Evolutionary conservation across 1,140 invertebrate species (phyloP), one percentile per base, ranked within the genome.

Genomic region (Augochlora pura): DNA sequence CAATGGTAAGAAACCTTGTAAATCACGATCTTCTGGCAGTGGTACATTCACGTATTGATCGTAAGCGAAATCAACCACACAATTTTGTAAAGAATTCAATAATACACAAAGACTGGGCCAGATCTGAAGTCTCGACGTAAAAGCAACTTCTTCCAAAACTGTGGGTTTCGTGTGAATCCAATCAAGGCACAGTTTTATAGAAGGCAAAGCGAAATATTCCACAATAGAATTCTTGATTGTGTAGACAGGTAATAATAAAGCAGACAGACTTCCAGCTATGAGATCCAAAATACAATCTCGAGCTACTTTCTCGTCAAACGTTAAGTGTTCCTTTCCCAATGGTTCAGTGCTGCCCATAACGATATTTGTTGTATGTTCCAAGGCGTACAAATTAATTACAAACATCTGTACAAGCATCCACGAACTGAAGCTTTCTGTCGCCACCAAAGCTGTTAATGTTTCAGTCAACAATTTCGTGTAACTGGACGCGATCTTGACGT

Each of bases 61-160:
- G 70, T 89, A 88, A 74, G 93, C 84, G 65, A 94, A 94, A 79
- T 92, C 91, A 66, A 90, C 89, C 38, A 94, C 90, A 32, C 88
- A 89, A 21, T 89, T 86, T 83, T 95, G 94, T n/a, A 97, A 91
- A 81, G 93, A 94, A 90, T 97, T 97, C 65, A 97, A 91, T 12
- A 96, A 90, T 87, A 96, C 95, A 82, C 96, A 96, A n/a, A 97
- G 93, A 87, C 96, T 96, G 18, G 95, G 95, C 96, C 96, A 97
- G 79, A 97, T 95, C 94, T 96, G 96, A 71, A 94, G 94, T 86
- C 95, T 93, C 62, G 94, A 94, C 39, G 93, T 93, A 91, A 97
- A 96, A 71, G 95, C 94, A 49, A 91, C 87, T 85, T 94, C 93
- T 42, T 94, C 90, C 52, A 96, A 90, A 81, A 95, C 90, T 63